Conservation (phyloP, 2,888 invertebrate species). For the Diplolepis rosae region DNA sequence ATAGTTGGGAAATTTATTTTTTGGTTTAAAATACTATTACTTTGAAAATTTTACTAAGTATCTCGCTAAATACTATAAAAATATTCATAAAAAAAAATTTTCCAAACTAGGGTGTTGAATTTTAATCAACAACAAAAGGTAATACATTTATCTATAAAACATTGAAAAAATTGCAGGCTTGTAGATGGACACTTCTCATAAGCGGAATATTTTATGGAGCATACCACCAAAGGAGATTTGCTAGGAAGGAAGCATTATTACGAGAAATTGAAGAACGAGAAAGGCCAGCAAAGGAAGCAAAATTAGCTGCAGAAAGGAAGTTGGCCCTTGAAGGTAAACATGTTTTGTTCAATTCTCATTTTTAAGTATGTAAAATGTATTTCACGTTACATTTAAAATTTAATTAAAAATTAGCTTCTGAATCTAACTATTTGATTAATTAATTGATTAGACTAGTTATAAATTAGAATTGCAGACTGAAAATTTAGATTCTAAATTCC, state of each 20-base stretch:
- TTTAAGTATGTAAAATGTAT: no score
- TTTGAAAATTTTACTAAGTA: no score
- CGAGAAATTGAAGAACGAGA: conserved; percentile 82
- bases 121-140: not conserved
- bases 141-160: conserved; percentile 4
- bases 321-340: conserved; percentile 72
- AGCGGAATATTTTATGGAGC: conserved; percentile 85
- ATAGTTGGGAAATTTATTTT: no score
- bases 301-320: conserved; percentile 83
- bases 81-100: no score
- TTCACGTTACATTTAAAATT: no score
- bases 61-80: no score
- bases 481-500: no score
- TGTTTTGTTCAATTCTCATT: not conserved
- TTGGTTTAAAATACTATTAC: no score
- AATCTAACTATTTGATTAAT: no score
- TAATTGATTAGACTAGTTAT: no score
- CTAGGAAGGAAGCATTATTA: conserved; percentile 79
- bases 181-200: conserved; percentile 86
- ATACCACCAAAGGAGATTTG: conserved; percentile 81
- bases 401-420: no score
- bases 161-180: conserved; percentile 77
- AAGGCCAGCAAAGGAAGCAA: conserved; percentile 81
- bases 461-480: no score
- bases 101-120: conserved; percentile 8